Evolutionary conservation across 2,888 invertebrate genomes (phyloP).

Genomic region (Busseola fusca): DNA sequence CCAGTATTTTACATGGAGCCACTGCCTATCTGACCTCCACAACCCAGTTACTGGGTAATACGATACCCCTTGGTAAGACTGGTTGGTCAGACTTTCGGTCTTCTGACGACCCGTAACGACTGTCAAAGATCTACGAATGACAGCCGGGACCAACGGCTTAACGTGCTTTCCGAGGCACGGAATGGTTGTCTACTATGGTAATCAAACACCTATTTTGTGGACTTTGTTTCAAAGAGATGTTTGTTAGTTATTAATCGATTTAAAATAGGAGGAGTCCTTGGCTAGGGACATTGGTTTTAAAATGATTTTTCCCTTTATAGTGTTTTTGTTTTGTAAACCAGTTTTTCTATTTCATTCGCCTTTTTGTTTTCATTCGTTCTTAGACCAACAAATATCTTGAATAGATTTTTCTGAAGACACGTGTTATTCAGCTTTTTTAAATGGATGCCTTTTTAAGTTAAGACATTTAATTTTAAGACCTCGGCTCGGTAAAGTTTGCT

Average conservation of each 20-base stretch:
- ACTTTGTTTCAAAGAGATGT: not conserved
- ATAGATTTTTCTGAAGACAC: not conserved
- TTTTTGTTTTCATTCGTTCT: not conserved
- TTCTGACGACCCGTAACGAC: no score
- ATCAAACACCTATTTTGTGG: not conserved
- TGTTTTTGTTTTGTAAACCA: no score
- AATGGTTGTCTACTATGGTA: not conserved
- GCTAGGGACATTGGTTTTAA: not conserved
- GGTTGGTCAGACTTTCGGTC: no score
- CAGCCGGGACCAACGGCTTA: no score
- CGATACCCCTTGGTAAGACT: no score
- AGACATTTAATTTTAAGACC: not conserved
- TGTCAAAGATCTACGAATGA: no score
- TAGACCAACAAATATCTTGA: no score
- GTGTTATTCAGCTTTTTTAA: no score
- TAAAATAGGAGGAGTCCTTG: not conserved
- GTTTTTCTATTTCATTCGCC: not conserved
- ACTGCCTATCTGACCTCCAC: no score
- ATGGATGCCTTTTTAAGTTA: not conserved
- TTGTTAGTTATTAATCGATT: not conserved
- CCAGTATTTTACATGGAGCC: no score
- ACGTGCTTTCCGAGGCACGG: no score
- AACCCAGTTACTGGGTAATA: no score
- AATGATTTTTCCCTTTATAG: not conserved
- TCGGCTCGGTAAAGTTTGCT: not conserved